Evolutionary conservation across 2,113 vertebrate species (phyloP).

Genomic region (Atrichornis clamosus): DNA sequence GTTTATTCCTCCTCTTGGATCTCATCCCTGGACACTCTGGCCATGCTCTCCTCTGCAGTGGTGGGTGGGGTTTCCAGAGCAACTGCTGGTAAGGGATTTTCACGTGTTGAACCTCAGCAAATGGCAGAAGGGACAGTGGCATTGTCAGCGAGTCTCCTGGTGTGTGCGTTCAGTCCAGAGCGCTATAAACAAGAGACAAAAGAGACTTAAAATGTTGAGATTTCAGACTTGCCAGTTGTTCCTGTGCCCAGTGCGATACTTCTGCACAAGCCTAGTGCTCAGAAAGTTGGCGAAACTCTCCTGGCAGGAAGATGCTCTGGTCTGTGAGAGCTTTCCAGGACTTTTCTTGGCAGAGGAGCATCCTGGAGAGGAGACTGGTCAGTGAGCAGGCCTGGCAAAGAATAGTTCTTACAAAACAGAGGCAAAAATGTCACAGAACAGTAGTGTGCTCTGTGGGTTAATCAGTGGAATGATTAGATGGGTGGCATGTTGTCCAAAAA

Average conservation of each 20-base stretch:
- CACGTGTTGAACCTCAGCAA: rapidly evolving
- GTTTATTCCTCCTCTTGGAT: not conserved
- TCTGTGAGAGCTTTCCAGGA: not conserved
- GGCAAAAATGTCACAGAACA: not conserved
- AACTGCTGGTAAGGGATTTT: not conserved
- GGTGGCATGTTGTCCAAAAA: not conserved
- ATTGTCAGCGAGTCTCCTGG: not conserved
- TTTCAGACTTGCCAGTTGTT: not conserved
- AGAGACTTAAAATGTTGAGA: not conserved
- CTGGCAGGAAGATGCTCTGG: not conserved
- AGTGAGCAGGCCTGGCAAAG: not conserved
- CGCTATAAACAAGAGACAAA: not conserved
- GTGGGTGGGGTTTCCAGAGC: not conserved
- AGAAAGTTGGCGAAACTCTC: not conserved
- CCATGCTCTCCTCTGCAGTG: not conserved
- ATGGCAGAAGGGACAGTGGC: not conserved
- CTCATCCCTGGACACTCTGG: not conserved
- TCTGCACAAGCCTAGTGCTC: not conserved
- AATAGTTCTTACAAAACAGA: not conserved
- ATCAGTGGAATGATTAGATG: not conserved
- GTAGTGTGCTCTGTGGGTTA: not conserved
- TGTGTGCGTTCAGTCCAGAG: not conserved
- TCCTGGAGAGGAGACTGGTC: not conserved
- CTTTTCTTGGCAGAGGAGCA: not conserved
- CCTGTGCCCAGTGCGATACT: not conserved